Evolutionary conservation across 2,888 invertebrate species (phyloP).

Genomic region (Patella depressa): DNA sequence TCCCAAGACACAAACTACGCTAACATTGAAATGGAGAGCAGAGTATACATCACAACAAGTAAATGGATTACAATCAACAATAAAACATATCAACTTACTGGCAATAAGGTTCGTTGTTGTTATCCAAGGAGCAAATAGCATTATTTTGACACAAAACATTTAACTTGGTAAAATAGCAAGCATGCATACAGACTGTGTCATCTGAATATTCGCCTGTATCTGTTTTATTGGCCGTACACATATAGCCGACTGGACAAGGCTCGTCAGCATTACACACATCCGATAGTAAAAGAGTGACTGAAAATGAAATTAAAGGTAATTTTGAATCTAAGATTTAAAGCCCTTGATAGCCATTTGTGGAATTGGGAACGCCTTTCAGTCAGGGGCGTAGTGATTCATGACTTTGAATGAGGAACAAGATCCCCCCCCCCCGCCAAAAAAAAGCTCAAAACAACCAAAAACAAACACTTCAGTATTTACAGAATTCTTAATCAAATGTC

Average conservation of each 20-base stretch:
- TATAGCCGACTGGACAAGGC: neutral
- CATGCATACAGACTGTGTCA: neutral
- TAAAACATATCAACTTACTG: neutral
- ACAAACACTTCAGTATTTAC: no score
- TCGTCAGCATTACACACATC: neutral
- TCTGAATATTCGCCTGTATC: neutral
- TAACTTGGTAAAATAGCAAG: neutral
- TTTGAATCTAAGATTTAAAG: no score
- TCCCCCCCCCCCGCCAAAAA: no score
- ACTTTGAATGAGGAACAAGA: no score
- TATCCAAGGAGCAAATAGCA: neutral
- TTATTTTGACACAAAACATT: neutral
- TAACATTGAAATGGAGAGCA: no score
- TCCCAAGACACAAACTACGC: no score
- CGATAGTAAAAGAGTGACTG: neutral
- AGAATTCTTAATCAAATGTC: no score
- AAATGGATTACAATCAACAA: neutral
- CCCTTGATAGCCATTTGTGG: no score
- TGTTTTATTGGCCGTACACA: neutral
- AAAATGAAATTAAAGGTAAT: neutral
- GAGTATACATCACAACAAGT: no score
- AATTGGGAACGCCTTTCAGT: no score
- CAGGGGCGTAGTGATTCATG: no score
- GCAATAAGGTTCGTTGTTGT: neutral
- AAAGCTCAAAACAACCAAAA: no score